Base-by-base conservation (phyloP, 2,888 invertebrate species). In the Xestoiulus laeticollis region DNA sequence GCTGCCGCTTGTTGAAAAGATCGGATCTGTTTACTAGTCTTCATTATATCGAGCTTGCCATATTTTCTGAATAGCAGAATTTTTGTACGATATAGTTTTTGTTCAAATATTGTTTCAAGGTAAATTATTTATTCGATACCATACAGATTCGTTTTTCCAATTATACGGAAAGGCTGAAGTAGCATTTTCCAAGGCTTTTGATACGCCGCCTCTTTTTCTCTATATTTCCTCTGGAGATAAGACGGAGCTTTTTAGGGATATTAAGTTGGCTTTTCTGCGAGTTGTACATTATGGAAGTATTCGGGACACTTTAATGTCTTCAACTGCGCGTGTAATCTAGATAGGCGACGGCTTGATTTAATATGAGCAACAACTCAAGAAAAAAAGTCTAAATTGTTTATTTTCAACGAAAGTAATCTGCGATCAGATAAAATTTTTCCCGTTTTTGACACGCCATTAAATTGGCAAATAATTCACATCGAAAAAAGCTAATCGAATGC, bases 311-410 rank as follows among this genome's bases (percentile, higher is more conserved):
- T 59, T 59, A 59, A 59, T 59, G 59, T 59, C 59, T 59, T 59
- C 59, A 59, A 59, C 59, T 59, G 59, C 59, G n/a, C 59, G 59
- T 59, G 59, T 59, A 59, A 59, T 59, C 59, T n/a, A 59, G 59
- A 59, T 59, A 59, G n/a, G 59, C 59, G 59, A 59, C 59, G n/a
- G 59, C 59, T 59, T 59, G 59, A 59, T 59, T 59, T 59, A 59
- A 59, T 59, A 59, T 19, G 59, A 59, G 59, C n/a, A 59, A 22
- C 59, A 59, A 59, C 59, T 59, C 59, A 22, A 59, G 59, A 22
- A 59, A 59, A 38, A 59, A 59, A n/a, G 59, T 59, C 59, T 22
- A 59, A 59, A 59, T 59, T 59, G 59, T 59, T 59, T 59, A 59
- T 59, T 59, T 59, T 59, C 59, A 59, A 59, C 59, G 19, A 59